These are phyloP conservation scores for Antedon mediterranea DNA, from an alignment of 53 echinoderm and acorn worm species.

Conservation along the genomic window DNA sequence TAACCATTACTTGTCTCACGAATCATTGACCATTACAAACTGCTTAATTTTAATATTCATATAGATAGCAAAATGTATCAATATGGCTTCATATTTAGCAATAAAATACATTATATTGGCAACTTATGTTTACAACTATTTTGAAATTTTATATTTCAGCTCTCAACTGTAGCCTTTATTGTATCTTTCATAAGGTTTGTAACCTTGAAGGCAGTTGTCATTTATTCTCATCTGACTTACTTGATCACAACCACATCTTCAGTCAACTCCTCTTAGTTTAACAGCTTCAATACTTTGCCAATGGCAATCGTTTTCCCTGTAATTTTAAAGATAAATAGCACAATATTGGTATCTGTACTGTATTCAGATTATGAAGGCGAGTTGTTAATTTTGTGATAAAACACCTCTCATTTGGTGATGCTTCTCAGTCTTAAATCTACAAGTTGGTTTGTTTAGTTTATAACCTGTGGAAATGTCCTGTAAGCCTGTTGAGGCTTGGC, in stretches of 20 bases:
- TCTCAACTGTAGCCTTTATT: neutral
- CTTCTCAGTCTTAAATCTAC: no score
- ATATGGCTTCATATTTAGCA: neutral
- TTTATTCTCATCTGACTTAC: no score
- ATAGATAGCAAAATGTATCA: neutral
- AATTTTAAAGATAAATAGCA: conserved; percentile 2
- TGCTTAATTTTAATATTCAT: neutral
- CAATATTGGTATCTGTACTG: no score
- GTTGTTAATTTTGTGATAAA: no score
- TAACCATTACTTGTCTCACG: neutral
- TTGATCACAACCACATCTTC: neutral
- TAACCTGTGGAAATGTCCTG: no score
- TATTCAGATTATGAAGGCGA: no score
- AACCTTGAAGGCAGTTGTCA: no score
- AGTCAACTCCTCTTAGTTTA: conserved; percentile 3
- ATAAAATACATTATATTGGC: neutral
- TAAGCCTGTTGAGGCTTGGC: no score
- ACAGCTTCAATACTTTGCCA: conserved; percentile 76
- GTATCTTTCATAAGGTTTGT: no score
- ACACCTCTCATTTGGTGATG: no score
- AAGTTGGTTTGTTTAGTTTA: no score
- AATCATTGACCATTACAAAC: neutral
- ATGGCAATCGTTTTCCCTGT: conserved; percentile 92
- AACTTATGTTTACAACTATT: neutral
- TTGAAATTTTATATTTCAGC: neutral